phyloP scores from a whole-genome alignment of 2,113 vertebrate genomes.

The Orientallactaga bullata region DNA sequence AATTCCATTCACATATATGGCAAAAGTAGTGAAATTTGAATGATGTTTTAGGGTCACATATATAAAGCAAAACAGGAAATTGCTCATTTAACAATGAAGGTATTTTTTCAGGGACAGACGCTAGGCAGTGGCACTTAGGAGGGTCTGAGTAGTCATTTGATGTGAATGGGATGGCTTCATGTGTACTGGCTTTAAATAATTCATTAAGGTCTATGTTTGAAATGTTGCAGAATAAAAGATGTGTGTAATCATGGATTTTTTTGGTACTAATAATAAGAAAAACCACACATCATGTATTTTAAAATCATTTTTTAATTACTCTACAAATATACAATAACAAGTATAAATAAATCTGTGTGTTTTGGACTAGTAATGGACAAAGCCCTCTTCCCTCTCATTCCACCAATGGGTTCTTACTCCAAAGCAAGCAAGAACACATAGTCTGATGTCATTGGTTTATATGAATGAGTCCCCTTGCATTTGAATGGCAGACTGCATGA shows the following conservation, averaged over 20 bases:
- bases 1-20: background rate
- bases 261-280: constrained; percentile 22
- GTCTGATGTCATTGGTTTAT: background rate
- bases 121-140: background rate
- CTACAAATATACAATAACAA: background rate
- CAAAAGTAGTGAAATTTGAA: background rate
- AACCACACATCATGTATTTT: background rate
- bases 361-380: background rate
- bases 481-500: background rate
- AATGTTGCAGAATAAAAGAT: background rate
- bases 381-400: background rate
- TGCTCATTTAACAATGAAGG: background rate
- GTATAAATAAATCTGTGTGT: background rate
- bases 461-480: background rate
- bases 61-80: background rate
- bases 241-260: background rate
- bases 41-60: background rate
- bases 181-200: constrained; percentile 25
- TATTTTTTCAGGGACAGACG: background rate
- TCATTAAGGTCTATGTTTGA: constrained; percentile 11
- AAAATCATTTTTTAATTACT: background rate
- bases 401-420: background rate
- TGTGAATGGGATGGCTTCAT: background rate
- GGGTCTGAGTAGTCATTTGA: background rate
- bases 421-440: background rate